phyloP scores from a whole-genome alignment of 2,888 invertebrate species.

The Tholera decimalis region DNA sequence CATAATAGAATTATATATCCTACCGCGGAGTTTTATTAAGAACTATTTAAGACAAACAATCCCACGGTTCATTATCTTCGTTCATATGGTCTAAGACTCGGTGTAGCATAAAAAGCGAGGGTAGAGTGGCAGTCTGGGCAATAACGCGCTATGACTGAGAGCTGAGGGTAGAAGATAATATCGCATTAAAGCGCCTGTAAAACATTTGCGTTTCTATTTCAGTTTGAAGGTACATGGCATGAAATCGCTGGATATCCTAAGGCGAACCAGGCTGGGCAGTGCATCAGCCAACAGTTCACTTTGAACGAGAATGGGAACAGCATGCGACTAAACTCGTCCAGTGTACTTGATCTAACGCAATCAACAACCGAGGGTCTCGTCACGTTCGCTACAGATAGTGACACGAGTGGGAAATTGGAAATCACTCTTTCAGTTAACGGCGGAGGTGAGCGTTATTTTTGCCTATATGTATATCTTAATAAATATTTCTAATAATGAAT shows the following conservation, averaged over 20 bases:
- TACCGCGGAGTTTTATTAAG: no score
- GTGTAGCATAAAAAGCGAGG: no score
- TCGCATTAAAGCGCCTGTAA: not conserved
- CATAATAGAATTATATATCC: no score
- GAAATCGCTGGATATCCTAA: conserved; percentile 79
- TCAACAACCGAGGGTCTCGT: conserved; percentile 64
- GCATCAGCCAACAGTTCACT: conserved; percentile 75
- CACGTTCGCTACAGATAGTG: conserved; percentile 65
- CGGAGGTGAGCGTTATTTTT: conserved; percentile 8
- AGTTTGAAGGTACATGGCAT: conserved; percentile 70
- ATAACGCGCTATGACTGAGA: no score
- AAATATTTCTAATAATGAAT: not conserved
- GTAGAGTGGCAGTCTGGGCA: no score
- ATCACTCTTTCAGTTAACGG: conserved; percentile 62
- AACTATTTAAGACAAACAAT: no score
- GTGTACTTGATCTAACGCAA: conserved; percentile 69
- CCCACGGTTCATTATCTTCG: no score
- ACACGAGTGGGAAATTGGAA: conserved; percentile 71
- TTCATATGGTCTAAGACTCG: no score
- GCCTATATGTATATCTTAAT: conserved; percentile 51
- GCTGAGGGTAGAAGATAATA: no score
- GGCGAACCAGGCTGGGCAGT: conserved; percentile 74
- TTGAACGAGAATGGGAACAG: conserved; percentile 53
- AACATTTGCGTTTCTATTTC: not conserved
- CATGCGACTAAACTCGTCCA: conserved; percentile 70